These are phyloP conservation scores for Heloderma charlesbogerti DNA, from an alignment of 2,113 vertebrate species.

Conservation along the genomic window DNA sequence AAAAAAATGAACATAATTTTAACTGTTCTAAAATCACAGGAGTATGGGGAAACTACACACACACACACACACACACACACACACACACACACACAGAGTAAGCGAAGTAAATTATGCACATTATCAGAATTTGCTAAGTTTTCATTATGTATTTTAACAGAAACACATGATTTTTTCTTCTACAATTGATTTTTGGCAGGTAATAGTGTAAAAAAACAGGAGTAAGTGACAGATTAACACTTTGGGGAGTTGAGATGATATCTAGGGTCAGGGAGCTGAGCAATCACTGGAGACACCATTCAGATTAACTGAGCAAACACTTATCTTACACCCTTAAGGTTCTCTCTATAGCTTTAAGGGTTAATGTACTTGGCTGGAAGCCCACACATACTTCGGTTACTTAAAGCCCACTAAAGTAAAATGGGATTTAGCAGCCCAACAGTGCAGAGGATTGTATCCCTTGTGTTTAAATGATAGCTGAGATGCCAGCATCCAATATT, in stretches of 20 bases:
- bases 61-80: not conserved
- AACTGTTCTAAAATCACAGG: not conserved
- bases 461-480: not conserved
- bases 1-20: not conserved
- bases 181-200: not conserved
- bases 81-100: not conserved
- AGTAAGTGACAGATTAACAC: not conserved
- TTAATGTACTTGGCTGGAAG: not conserved
- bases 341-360: not conserved
- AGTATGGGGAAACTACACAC: not conserved
- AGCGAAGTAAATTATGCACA: not conserved
- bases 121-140: not conserved
- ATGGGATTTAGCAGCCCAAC: not conserved
- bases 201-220: not conserved
- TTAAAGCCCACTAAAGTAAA: not conserved
- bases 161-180: not conserved
- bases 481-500: not conserved
- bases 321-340: not conserved
- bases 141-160: not conserved
- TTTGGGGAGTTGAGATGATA: not conserved
- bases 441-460: not conserved
- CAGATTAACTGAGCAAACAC: not conserved
- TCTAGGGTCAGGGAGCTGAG: not conserved
- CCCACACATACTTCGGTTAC: not conserved
- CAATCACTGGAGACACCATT: not conserved